Conservation (phyloP, 2,888 invertebrate species). For the Apantesis nais region DNA sequence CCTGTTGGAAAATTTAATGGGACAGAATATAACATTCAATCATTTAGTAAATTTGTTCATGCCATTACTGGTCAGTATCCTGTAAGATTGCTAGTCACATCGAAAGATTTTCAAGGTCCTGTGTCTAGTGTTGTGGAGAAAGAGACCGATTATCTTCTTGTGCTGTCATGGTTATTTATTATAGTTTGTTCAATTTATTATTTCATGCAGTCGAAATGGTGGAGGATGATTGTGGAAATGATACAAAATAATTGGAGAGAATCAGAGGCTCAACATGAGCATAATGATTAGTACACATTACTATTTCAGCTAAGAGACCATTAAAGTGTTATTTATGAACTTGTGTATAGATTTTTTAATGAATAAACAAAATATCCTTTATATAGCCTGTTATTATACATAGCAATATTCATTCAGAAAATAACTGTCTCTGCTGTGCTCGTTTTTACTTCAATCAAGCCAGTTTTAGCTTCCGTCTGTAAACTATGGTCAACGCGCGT, state of each 20-base stretch:
- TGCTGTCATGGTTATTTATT: slow-evolving; percentile 94
- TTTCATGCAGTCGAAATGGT: slow-evolving; percentile 91
- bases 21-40: slow-evolving; percentile 91
- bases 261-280: slow-evolving; percentile 93
- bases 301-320: slow-evolving; percentile 22
- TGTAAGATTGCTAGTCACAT: slow-evolving; percentile 88
- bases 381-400: too few species aligned
- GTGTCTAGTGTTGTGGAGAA: slow-evolving; percentile 91
- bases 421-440: too few species aligned
- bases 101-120: slow-evolving; percentile 92
- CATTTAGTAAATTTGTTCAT: slow-evolving; percentile 91
- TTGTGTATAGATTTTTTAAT: not conserved
- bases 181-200: slow-evolving; percentile 90
- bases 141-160: slow-evolving; percentile 92
- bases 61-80: slow-evolving; percentile 90
- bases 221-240: slow-evolving; percentile 92
- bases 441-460: too few species aligned
- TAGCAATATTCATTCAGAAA: too few species aligned
- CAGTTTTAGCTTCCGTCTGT: too few species aligned
- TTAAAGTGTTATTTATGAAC: slow-evolving; percentile 7
- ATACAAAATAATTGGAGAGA: slow-evolving; percentile 95
- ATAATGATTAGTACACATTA: slow-evolving; percentile 85
- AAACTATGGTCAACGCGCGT: too few species aligned
- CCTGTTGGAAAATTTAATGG: slow-evolving; percentile 94
- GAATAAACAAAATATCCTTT: not conserved